Conservation (phyloP, 2,888 invertebrate species). For the Plemyria rubiginata region DNA sequence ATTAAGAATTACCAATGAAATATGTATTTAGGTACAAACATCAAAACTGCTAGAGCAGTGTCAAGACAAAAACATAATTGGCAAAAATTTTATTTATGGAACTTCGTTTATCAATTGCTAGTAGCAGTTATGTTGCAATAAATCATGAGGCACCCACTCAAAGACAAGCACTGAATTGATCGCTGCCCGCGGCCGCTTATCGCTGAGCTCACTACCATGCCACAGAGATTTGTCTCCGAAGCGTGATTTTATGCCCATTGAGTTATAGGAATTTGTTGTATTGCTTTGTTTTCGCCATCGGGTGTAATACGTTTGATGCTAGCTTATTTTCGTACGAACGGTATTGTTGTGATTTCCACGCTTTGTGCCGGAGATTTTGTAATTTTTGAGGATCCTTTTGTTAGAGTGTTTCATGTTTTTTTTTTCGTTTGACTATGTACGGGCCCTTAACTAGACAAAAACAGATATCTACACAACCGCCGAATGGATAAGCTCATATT, state of each 20-base stretch:
- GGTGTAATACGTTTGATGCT: conserved; percentile 17
- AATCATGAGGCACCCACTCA: not conserved
- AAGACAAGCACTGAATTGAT: not conserved
- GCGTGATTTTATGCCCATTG: conserved; percentile 35
- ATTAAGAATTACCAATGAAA: too few species aligned
- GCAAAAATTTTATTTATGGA: too few species aligned
- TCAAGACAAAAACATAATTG: too few species aligned
- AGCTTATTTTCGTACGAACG: conserved; percentile 14
- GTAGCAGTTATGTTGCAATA: too few species aligned
- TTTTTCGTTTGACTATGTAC: too few species aligned
- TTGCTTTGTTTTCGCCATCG: conserved; percentile 31
- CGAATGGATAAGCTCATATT: too few species aligned
- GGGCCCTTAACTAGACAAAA: too few species aligned
- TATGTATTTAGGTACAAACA: too few species aligned
- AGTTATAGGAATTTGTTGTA: conserved; percentile 29
- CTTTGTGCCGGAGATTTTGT: conserved; percentile 2
- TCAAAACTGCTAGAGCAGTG: too few species aligned
- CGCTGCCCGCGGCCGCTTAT: not conserved
- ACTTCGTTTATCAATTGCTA: too few species aligned
- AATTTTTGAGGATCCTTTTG: conserved; percentile 1
- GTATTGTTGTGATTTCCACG: conserved; percentile 8
- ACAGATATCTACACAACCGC: too few species aligned
- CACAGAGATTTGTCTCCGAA: conserved; percentile 25
- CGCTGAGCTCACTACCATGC: conserved; percentile 9
- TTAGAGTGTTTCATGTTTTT: not conserved